Conservation (phyloP, 2,113 vertebrate genomes). For the Bettongia penicillata region DNA sequence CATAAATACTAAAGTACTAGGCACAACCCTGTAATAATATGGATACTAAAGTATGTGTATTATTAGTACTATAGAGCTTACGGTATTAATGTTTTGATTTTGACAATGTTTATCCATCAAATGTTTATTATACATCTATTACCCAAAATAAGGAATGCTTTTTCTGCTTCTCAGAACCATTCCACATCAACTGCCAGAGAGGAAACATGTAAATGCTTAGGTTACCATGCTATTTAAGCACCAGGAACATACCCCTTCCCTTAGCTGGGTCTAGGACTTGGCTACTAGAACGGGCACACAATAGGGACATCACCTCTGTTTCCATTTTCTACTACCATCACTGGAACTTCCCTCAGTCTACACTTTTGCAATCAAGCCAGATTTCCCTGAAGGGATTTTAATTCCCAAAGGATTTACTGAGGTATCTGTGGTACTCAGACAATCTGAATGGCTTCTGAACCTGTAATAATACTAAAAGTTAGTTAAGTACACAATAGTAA, state of each 20-base stretch:
- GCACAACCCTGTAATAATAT: background rate
- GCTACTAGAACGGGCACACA: slow-evolving; percentile 26
- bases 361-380: background rate
- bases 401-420: slow-evolving; percentile 17
- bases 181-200: background rate
- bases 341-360: background rate
- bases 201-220: slow-evolving; percentile 4
- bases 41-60: background rate
- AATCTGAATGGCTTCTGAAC: background rate
- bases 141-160: background rate
- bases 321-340: background rate
- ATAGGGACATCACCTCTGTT: background rate
- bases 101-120: background rate
- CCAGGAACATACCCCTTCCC: background rate
- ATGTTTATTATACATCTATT: background rate
- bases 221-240: background rate
- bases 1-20: background rate
- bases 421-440: background rate
- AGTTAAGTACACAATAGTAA: background rate
- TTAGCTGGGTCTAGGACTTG: background rate
- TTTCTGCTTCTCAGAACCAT: slow-evolving; percentile 25
- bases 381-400: slow-evolving; percentile 10
- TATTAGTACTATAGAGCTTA: background rate
- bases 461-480: background rate
- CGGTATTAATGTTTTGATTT: background rate